Evolutionary conservation across 1,140 invertebrate genomes (phyloP).

Genomic region (Cyrtorhinus lividipennis): DNA sequence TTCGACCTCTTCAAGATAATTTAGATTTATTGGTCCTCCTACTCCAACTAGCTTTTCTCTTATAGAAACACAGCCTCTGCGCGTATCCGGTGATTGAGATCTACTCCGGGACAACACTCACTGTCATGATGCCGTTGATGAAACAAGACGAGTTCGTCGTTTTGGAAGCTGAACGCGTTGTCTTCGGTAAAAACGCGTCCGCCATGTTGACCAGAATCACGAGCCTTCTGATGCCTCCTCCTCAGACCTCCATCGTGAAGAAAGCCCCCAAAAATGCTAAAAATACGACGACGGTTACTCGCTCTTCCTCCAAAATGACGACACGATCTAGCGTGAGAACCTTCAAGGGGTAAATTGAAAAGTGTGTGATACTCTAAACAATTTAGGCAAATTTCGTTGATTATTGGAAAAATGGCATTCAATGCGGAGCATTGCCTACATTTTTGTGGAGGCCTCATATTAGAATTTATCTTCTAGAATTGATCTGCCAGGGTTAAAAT

Average conservation of each 20-base stretch:
- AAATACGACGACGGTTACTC: background rate
- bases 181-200: slow-evolving; percentile 6
- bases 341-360: slow-evolving; percentile 2
- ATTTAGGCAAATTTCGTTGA: no score
- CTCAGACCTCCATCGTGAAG: background rate
- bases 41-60: no score
- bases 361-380: no score
- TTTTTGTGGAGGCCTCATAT: no score
- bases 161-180: slow-evolving; percentile 12
- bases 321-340: background rate
- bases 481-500: no score
- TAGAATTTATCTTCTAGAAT: no score
- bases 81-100: slow-evolving; percentile 19
- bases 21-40: no score
- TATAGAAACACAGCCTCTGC: slow-evolving; percentile 17
- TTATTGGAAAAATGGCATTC: no score
- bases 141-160: slow-evolving; percentile 20
- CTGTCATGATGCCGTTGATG: slow-evolving; percentile 15
- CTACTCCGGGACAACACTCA: slow-evolving; percentile 3
- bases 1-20: no score
- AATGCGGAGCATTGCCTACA: no score
- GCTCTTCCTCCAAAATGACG: background rate
- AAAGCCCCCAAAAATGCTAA: background rate
- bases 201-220: background rate
- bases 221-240: background rate